Percentiles rank a stretch among this genome's conserved stretches.
Conservation (phyloP, 2,797 vertebrate species). For the Melanotaenia pygmaea region DNA sequence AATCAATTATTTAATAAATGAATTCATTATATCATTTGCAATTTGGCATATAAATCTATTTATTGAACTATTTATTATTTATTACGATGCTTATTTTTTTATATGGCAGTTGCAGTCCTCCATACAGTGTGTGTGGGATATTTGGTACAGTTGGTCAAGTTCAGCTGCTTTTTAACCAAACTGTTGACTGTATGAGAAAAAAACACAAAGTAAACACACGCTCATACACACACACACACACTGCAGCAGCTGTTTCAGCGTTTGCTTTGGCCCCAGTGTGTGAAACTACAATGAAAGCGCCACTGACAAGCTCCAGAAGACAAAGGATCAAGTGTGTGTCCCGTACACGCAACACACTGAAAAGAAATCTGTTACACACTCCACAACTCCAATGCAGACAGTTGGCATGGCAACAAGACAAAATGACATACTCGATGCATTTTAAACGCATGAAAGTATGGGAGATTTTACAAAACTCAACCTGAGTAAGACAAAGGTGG, state of each 20-base stretch:
- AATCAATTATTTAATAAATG: background rate
- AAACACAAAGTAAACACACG: slow-evolving; percentile 34
- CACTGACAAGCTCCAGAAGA: slow-evolving; percentile 56
- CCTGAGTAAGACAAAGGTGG: background rate
- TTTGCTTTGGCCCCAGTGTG: slow-evolving; percentile 71
- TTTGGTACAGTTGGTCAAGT: slow-evolving; percentile 30
- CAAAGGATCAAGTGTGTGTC: slow-evolving; percentile 65
- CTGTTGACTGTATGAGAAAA: slow-evolving; percentile 12
- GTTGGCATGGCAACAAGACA: slow-evolving; percentile 70
- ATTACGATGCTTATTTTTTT: background rate
- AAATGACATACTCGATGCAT: slow-evolving; percentile 41
- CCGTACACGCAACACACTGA: slow-evolving; percentile 34
- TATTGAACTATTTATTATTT: background rate
- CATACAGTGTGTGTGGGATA: background rate
- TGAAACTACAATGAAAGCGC: slow-evolving; percentile 67
- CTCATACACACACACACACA: slow-evolving; percentile 24
- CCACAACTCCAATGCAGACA: slow-evolving; percentile 53
- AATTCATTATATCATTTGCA: background rate
- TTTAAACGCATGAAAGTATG: slow-evolving; percentile 25
- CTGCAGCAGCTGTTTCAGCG: slow-evolving; percentile 54
- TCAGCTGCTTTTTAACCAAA: slow-evolving; percentile 23
- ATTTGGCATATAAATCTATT: background rate
- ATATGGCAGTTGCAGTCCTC: background rate
- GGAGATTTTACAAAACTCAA: slow-evolving; percentile 24
- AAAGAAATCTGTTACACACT: slow-evolving; percentile 66